These are phyloP conservation scores for Nerophis lumbriciformis DNA, from an alignment of 2,113 vertebrate genomes.

Conservation along the genomic window DNA sequence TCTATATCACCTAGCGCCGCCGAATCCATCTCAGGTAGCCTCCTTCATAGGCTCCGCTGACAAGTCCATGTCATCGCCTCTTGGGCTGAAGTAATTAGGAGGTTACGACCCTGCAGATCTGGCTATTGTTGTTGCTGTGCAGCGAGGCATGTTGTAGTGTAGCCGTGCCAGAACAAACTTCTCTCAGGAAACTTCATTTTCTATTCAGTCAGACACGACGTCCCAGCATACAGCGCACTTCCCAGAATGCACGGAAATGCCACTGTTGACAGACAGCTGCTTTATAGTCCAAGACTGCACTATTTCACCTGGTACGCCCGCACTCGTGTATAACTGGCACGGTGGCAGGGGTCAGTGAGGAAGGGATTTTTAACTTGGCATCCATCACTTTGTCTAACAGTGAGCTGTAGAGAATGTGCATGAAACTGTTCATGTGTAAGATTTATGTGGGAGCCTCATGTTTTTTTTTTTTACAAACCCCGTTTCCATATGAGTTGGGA, in stretches of 20 bases:
- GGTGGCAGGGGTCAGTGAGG: constrained; percentile 40
- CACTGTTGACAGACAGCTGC: constrained; percentile 45
- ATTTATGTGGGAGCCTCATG: constrained; percentile 11
- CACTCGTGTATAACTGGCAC: constrained; percentile 16
- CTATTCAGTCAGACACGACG: constrained; percentile 31
- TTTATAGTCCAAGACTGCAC: constrained; percentile 36
- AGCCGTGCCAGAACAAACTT: constrained; percentile 58
- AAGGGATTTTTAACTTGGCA: constrained; percentile 33
- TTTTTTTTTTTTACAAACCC: not conserved
- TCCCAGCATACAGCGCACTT: constrained; percentile 7
- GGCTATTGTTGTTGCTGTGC: constrained; percentile 50
- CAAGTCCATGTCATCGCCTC: constrained; percentile 50
- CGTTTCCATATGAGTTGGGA: too few species aligned
- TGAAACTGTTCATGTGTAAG: constrained; percentile 38
- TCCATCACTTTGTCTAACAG: constrained; percentile 44
- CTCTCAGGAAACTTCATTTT: constrained; percentile 67
- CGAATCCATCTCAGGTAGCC: constrained; percentile 51
- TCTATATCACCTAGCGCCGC: constrained; percentile 42
- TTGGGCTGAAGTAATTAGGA: constrained; percentile 51
- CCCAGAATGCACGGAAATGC: constrained; percentile 65
- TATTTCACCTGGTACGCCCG: constrained; percentile 26
- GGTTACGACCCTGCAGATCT: constrained; percentile 55
- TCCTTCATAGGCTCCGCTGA: constrained; percentile 45
- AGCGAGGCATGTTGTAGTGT: constrained; percentile 37
- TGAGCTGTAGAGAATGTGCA: constrained; percentile 31